Percentiles rank a stretch among this genome's conserved stretches.
These are phyloP conservation scores for Bombus waltoni DNA, from an alignment of 1,140 invertebrate species.

Conservation along the genomic window DNA sequence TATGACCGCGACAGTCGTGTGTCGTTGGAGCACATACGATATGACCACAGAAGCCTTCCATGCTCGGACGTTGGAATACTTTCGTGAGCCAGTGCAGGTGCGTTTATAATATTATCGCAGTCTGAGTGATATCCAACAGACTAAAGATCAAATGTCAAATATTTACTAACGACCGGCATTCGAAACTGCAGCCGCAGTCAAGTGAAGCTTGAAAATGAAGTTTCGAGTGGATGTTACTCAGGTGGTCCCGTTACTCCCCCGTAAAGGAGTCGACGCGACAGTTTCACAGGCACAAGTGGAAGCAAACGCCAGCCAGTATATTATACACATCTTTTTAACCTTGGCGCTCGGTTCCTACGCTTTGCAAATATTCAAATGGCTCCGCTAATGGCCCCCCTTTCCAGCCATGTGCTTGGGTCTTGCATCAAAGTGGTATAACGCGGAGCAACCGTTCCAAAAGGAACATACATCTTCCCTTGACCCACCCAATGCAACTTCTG, in stretches of 20 bases:
- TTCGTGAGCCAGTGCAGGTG: neutral
- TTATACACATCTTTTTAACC: slow-evolving; percentile 79
- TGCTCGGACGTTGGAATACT: no score
- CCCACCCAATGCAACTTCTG: slow-evolving; percentile 67
- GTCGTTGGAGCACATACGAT: no score
- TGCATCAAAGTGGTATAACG: slow-evolving; percentile 78
- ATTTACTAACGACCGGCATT: slow-evolving; percentile 23
- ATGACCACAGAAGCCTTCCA: no score
- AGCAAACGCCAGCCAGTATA: slow-evolving; percentile 76
- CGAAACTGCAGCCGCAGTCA: slow-evolving; percentile 1
- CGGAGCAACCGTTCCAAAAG: slow-evolving; percentile 67
- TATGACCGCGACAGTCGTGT: no score
- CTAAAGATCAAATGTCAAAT: neutral
- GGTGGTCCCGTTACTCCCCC: slow-evolving; percentile 68
- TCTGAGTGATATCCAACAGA: neutral
- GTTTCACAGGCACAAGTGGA: slow-evolving; percentile 75
- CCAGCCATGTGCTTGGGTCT: slow-evolving; percentile 64
- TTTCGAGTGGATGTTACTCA: slow-evolving; percentile 69
- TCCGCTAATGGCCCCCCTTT: slow-evolving; percentile 78
- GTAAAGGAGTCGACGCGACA: slow-evolving; percentile 68
- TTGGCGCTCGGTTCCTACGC: slow-evolving; percentile 73
- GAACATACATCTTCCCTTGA: slow-evolving; percentile 77
- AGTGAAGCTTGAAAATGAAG: slow-evolving; percentile 64
- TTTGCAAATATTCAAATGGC: slow-evolving; percentile 83
- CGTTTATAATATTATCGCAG: neutral